Evolutionary conservation across 2,113 vertebrate genomes (phyloP), one percentile per base, ranked within the genome.

Genomic region (Regulus satrapa): DNA sequence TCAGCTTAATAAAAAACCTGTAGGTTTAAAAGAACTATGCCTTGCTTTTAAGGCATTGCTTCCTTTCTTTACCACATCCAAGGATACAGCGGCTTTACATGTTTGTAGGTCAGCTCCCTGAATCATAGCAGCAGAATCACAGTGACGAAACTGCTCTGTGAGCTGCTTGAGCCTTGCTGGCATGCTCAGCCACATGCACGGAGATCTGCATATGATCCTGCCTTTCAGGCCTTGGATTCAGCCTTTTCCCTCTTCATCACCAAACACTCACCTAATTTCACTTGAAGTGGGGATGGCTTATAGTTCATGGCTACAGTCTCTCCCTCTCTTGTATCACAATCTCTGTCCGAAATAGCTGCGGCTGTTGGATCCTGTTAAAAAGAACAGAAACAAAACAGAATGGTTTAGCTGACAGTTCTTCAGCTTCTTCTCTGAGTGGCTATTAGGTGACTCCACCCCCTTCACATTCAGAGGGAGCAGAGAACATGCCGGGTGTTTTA

Each of bases 301-400:
- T 99, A 99, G 98, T 99, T 99, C 98, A 99, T 98, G 97, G 99
- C 98, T 98, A 99, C 98, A 46, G 98, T 99, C 98, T 99, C 99
- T 75, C 98, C 98, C 97, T 99, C 99, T 95, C 99, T 98, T 0
- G 97, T 97, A 63, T 99, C 99, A 46, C 98, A 97, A 95, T 99
- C 98, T 72, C 97, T 97, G 95, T 99, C 98, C 43, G 98, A 98
- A 96, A 98, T 98, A 45, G 99, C 98, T 38, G 98, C 97, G 20
- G 98, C 98, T 38, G 98, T 97, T 92, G 99, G 99, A 94, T 99
- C 99, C 99, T 99, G 97, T 59, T 40, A 72, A 95, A 86, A 95
- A 97, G 80, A 95, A 92, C 80, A 62, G 13, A 94, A 93, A 91
- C 49, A 96, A 88, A 89, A 76, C 46, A 40, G 84, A 58, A 73